Base-by-base conservation (phyloP, 2,113 vertebrate species). In the Poeciliopsis prolifica region DNA sequence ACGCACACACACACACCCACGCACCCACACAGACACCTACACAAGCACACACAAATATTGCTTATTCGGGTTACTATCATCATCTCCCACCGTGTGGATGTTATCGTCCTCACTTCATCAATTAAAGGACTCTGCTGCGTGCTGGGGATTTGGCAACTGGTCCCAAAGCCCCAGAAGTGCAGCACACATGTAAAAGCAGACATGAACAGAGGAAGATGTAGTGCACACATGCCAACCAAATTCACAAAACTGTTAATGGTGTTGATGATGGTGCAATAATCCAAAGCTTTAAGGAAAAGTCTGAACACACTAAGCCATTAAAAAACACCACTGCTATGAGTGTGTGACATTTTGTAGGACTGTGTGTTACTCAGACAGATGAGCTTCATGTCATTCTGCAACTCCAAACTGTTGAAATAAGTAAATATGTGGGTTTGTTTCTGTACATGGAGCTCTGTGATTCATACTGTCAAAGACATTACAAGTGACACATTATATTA, bases 401-500 rank as follows among this genome's bases (percentile, higher is more conserved):
- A 87, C 70, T 70, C 28, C 17, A 77, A 79, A 81, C 74, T 83
- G 85, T 82, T 33, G 84, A 74, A 77, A 76, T 48, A 22, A 67
- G 31, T 14, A 48, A 22, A 22, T 24, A 51, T 61, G 61, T 65
- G 17, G 40, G 51, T 61, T 54, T 65, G 63, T 35, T 10, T 63
- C 42, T 75, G 72, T 68, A 10, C 67, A 48, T 79, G 72, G 8
- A 70, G 37, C 35, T 14, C 65, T 31, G 51, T 87, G 87, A 94
- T 81, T 91, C 87, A 88, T 82, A 80, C 60, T 51, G 80, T 83
- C 92, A 84, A 89, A 83, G 87, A 87, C 85, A 81, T 85, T 88
- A 82, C 68, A 86, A 87, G 85, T 86, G 86, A 83, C 83, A 80
- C 81, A 74, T 74, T 75, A 80, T 86, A 89, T 93, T 92, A 91